These are phyloP conservation scores for Catocala sponsa DNA, from an alignment of 2,888 invertebrate species.

Conservation along the genomic window DNA sequence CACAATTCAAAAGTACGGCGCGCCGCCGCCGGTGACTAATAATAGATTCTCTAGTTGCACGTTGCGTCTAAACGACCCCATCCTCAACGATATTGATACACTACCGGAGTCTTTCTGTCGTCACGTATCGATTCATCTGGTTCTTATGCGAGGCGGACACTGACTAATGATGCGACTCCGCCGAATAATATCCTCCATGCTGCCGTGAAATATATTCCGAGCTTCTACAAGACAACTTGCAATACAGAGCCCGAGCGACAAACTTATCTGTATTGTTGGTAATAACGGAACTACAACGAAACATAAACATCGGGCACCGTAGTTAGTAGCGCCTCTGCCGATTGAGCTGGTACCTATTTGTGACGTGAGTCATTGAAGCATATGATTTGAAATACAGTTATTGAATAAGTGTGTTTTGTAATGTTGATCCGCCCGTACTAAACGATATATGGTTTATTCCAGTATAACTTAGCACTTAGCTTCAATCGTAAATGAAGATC, in stretches of 20 bases:
- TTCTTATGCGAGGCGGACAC: constrained; percentile 48
- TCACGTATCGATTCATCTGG: constrained; percentile 54
- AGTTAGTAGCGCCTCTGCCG: no score
- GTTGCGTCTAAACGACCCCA: constrained; percentile 19
- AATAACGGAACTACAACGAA: background rate
- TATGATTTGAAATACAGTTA: constrained; percentile 20
- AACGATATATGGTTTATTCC: constrained; percentile 19
- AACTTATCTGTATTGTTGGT: background rate
- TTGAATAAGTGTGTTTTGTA: constrained; percentile 20
- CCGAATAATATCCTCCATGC: constrained; percentile 45
- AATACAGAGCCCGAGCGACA: background rate
- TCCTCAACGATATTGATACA: constrained; percentile 39
- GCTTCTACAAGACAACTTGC: constrained; percentile 32
- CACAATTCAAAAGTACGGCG: constrained; percentile 13
- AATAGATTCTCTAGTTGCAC: constrained; percentile 20
- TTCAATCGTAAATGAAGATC: constrained; percentile 19
- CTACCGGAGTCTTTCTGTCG: constrained; percentile 36
- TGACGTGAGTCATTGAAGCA: constrained; percentile 10
- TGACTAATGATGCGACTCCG: constrained; percentile 50
- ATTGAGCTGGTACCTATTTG: no score
- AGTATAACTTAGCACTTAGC: constrained; percentile 1
- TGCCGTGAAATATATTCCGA: constrained; percentile 33
- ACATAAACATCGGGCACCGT: no score
- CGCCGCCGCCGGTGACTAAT: constrained; percentile 7
- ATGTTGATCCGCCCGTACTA: constrained; percentile 40